phyloP scores from a whole-genome alignment of 2,888 invertebrate genomes.

The Eueremaeus valkanovi region DNA sequence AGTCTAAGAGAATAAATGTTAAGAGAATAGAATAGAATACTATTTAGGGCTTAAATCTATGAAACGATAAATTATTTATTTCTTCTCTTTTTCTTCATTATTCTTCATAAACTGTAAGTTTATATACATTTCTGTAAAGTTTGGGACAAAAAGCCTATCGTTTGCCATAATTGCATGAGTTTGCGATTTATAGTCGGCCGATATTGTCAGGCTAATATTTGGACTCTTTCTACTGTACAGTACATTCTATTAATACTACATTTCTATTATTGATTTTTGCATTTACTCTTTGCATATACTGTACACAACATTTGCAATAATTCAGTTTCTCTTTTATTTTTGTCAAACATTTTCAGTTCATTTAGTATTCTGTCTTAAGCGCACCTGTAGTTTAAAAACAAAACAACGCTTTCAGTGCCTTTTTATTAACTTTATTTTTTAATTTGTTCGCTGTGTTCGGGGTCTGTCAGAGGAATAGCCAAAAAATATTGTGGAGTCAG shows the following conservation, averaged over 20 bases:
- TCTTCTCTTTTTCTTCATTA: not conserved
- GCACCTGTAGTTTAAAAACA: slow-evolving; percentile 8
- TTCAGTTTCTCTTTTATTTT: too few relatives aligned
- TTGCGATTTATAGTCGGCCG: slow-evolving; percentile 11
- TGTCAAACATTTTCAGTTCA: not conserved
- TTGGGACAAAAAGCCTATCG: not conserved
- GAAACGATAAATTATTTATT: slow-evolving; percentile 16
- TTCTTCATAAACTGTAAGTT: not conserved
- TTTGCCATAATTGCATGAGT: slow-evolving; percentile 10
- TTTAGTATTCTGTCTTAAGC: slow-evolving; percentile 6
- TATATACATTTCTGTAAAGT: not conserved
- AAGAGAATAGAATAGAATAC: not conserved
- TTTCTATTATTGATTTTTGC: not conserved
- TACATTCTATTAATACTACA: too few relatives aligned
- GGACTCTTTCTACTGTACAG: too few relatives aligned
- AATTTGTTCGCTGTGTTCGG: not conserved
- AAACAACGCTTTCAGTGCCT: not conserved
- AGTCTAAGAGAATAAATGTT: not conserved
- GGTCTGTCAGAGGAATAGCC: slow-evolving; percentile 5
- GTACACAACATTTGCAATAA: not conserved
- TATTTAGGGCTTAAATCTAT: not conserved
- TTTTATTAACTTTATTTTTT: slow-evolving; percentile 23
- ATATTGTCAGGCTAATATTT: not conserved
- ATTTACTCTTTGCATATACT: not conserved
- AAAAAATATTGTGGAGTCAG: slow-evolving; percentile 22